phyloP scores from a whole-genome alignment of 2,113 vertebrate genomes.

The Labeo catla region DNA sequence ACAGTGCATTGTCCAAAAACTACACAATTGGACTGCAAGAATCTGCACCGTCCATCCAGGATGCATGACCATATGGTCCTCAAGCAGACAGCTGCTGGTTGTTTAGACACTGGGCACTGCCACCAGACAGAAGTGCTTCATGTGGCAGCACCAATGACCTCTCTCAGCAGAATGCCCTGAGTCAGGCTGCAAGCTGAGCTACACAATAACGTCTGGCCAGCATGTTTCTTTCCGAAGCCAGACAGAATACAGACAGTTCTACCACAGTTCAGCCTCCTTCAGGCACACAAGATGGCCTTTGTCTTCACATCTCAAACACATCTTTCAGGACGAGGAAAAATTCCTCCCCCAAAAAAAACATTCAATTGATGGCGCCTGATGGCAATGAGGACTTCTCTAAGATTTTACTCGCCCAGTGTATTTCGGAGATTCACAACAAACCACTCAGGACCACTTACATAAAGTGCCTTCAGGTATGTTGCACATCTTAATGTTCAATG shows the following conservation, averaged over 20 bases:
- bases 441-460: constrained; percentile 20
- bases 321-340: constrained; percentile 57
- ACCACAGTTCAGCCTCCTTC: constrained; percentile 57
- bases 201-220: constrained; percentile 59
- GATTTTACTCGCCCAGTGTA: constrained; percentile 13
- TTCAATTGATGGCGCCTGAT: constrained; percentile 60
- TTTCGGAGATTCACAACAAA: constrained; percentile 18
- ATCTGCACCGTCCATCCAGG: background rate
- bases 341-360: constrained; percentile 49
- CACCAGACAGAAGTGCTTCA: constrained; percentile 38
- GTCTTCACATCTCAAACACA: constrained; percentile 58
- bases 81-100: constrained; percentile 26
- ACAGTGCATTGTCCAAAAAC: background rate
- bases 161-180: constrained; percentile 55
- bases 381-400: constrained; percentile 51
- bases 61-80: constrained; percentile 9
- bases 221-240: constrained; percentile 48
- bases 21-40: background rate
- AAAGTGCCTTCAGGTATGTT: constrained; percentile 13
- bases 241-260: constrained; percentile 60
- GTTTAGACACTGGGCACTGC: background rate
- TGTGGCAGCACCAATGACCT: constrained; percentile 48
- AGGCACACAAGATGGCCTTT: constrained; percentile 60
- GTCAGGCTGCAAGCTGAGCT: constrained; percentile 47
- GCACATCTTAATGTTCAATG: background rate